phyloP scores from a whole-genome alignment of 2,888 invertebrate species.

The Apamea monoglypha region DNA sequence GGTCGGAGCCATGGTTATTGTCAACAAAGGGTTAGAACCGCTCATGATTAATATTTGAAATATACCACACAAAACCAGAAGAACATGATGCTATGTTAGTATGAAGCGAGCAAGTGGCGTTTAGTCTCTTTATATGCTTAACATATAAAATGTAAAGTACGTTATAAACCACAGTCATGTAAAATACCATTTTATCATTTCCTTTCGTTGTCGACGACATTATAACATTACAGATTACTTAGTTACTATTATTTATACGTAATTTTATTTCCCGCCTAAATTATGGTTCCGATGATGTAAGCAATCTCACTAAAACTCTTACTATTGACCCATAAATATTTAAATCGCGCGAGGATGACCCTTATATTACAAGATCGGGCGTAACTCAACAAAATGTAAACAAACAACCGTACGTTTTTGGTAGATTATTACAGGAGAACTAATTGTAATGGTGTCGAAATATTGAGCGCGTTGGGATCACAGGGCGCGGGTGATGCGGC shows the following conservation, averaged over 20 bases:
- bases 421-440: slow-evolving; percentile 44
- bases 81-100: slow-evolving; percentile 10
- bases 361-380: slow-evolving; percentile 37
- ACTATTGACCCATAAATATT: slow-evolving; percentile 85
- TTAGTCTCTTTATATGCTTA: slow-evolving; percentile 32
- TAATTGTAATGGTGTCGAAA: slow-evolving; percentile 61
- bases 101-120: slow-evolving; percentile 13
- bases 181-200: slow-evolving; percentile 57
- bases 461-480: slow-evolving; percentile 81
- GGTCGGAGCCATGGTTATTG: slow-evolving; percentile 31
- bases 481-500: slow-evolving; percentile 75
- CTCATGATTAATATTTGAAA: slow-evolving; percentile 20
- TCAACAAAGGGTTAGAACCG: slow-evolving; percentile 46
- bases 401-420: slow-evolving; percentile 38
- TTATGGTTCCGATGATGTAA: slow-evolving; percentile 83
- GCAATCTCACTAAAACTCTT: slow-evolving; percentile 81
- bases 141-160: slow-evolving; percentile 42
- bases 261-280: slow-evolving; percentile 86
- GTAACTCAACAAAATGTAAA: slow-evolving; percentile 39
- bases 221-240: slow-evolving; percentile 52
- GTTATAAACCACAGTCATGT: slow-evolving; percentile 44
- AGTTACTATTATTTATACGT: slow-evolving; percentile 44
- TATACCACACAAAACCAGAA: slow-evolving; percentile 17
- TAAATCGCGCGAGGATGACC: slow-evolving; percentile 69
- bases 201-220: slow-evolving; percentile 42